Percentiles rank a stretch among this genome's conserved stretches.
phyloP scores from a whole-genome alignment of 2,888 invertebrate genomes.

The Sinopyrophorus schimmeli region DNA sequence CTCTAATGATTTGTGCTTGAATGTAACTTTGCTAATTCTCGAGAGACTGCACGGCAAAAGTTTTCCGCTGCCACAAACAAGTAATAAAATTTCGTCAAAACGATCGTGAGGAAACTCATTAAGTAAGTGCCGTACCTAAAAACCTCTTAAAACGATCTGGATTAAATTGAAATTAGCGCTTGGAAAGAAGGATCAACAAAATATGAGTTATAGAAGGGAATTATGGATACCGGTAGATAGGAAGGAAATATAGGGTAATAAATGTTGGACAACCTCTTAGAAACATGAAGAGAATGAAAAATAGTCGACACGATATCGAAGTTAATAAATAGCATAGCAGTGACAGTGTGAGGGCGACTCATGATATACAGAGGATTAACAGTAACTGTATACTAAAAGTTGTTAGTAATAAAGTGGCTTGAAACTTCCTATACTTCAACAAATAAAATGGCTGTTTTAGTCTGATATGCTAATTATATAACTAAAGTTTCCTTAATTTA shows the following conservation, averaged over 20 bases:
- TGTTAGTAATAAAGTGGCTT: slow-evolving; percentile 12
- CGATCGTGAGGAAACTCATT: slow-evolving; percentile 25
- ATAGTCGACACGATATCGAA: slow-evolving; percentile 39
- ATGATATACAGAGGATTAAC: slow-evolving; percentile 43
- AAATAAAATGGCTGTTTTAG: slow-evolving; percentile 31
- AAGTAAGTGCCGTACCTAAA: slow-evolving; percentile 26
- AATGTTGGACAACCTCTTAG: slow-evolving; percentile 35
- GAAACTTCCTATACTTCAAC: slow-evolving; percentile 18
- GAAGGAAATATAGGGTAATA: slow-evolving; percentile 36
- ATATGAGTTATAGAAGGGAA: slow-evolving; percentile 25
- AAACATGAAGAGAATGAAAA: slow-evolving; percentile 46
- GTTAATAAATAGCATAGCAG: slow-evolving; percentile 46
- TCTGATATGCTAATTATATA: slow-evolving; percentile 35
- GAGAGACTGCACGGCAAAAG: slow-evolving; percentile 14
- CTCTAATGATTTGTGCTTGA: slow-evolving; percentile 13
- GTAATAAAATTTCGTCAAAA: slow-evolving; percentile 25
- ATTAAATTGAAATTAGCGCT: slow-evolving; percentile 28
- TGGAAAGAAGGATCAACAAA: slow-evolving; percentile 15
- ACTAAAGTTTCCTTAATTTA: slow-evolving; percentile 25
- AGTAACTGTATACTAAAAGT: slow-evolving; percentile 15
- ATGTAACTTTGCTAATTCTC: slow-evolving; percentile 10
- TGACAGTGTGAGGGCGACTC: slow-evolving; percentile 41
- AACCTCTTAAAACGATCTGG: slow-evolving; percentile 24
- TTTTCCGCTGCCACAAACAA: slow-evolving; percentile 18
- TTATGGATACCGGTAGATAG: slow-evolving; percentile 25